Base-by-base conservation (phyloP, 1,140 invertebrate species). In the Drosophila lacteicornis region DNA sequence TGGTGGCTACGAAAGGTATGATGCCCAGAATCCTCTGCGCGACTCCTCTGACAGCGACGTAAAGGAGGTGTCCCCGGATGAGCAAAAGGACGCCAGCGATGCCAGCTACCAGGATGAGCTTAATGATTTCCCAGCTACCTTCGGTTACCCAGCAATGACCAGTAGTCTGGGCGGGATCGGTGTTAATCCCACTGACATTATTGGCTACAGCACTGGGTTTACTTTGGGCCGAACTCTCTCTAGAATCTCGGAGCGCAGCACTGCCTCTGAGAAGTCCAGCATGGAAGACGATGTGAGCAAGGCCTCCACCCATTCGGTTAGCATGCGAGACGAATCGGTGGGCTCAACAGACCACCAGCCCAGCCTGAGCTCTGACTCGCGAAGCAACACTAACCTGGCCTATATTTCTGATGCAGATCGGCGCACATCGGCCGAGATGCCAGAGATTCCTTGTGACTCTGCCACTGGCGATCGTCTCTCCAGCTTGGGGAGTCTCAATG, bases 281-380 rank as follows among this genome's bases (percentile, higher is more conserved):
- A 95, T 96, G 75, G 95, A 97, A 70, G 97, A 97, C 85, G 97
- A 97, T 92, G 96, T 97, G 0, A 97, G 96, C 33, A 97, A 97
- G 93, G 96, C 96, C 1, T 96, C 96, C 38, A 94, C 93, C 19
- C 94, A 96, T 57, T 97, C 96, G 7, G 96, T 97, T 46, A 97
- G 96, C 92, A 94, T 97, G 56, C 96, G 97, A 77, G 97, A 97
- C 84, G 96, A 97, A 88, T 97, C 96, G 2, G 93, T 97, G 15
- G 95, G 96, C 61, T 97, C 96, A 0, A 97, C 96, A 87, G 96
- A 97, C 91, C 96, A 96, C 91, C 96, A 97, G 91, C 96, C 96
- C n/a, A 97, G 96, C 88, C 92, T 97, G 11, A 97, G 96, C 76
- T 97, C 96, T 1, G 96, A 97, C 93, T 96, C 96, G 4, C 95